A percentile compares a stretch with the other conserved stretches of the same genome.
phyloP scores from a whole-genome alignment of 2,888 invertebrate species.

The Mystacides longicornis region DNA sequence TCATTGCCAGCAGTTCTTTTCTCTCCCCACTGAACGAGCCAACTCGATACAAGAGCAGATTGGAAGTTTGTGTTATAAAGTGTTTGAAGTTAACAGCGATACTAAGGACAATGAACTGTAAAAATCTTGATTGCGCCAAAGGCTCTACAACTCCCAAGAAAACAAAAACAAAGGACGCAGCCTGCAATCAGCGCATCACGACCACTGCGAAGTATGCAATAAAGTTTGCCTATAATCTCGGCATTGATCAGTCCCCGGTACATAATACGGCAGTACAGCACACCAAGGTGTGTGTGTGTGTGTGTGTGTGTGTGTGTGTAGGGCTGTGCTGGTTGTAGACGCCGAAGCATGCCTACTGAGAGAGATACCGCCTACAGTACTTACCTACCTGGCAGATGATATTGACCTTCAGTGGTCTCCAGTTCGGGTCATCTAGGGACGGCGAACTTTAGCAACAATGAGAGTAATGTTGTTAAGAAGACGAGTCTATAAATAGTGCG shows the following conservation, averaged over 20 bases:
- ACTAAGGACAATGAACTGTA: neutral
- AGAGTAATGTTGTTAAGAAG: neutral
- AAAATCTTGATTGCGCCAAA: neutral
- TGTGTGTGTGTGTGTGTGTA: no score
- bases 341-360: no score
- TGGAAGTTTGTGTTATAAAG: no score
- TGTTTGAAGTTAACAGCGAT: no score
- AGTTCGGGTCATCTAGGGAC: neutral
- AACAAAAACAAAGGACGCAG: neutral
- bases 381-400: neutral
- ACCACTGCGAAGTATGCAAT: neutral
- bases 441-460: constrained; percentile 1
- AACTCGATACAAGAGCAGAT: no score
- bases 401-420: neutral
- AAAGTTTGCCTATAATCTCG: neutral
- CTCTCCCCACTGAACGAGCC: no score
- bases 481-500: neutral
- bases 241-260: neutral
- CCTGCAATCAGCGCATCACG: constrained; percentile 1
- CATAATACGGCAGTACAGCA: neutral
- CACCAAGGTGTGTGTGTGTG: no score
- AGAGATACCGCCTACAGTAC: no score
- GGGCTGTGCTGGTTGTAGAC: no score
- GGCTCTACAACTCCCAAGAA: neutral
- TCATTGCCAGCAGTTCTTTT: no score